Evolutionary conservation across 2,113 vertebrate genomes (phyloP).

Genomic region (Crocuta crocuta): DNA sequence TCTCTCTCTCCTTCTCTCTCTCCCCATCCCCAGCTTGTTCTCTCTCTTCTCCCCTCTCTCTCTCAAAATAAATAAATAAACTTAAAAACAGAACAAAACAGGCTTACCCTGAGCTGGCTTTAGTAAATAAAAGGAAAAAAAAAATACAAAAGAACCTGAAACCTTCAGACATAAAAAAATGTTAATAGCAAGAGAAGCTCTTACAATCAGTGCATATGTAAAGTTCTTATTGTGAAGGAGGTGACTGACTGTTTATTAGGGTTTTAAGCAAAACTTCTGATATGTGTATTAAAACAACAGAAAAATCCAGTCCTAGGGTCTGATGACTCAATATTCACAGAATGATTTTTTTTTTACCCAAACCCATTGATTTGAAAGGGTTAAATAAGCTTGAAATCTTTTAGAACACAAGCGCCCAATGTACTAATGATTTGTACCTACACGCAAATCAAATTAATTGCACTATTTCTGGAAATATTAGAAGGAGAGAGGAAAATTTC

Average conservation of each 20-base stretch:
- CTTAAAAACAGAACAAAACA: neutral
- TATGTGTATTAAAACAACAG: neutral
- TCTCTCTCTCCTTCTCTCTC: no score
- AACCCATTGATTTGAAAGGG: constrained; percentile 59
- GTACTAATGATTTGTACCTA: constrained; percentile 84
- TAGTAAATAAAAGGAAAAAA: neutral
- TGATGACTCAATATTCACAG: neutral
- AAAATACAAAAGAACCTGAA: constrained; percentile 58
- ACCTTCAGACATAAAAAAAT: constrained; percentile 40
- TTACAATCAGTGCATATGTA: accelerated
- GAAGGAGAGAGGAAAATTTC: constrained; percentile 79
- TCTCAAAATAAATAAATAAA: no score
- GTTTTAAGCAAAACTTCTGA: constrained; percentile 47
- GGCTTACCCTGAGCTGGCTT: neutral
- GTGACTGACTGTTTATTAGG: constrained; percentile 42
- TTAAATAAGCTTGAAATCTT: constrained; percentile 78
- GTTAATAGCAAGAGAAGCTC: neutral
- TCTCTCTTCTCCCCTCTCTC: no score
- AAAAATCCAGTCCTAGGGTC: neutral
- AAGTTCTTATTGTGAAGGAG: constrained; percentile 57
- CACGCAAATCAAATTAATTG: constrained; percentile 86
- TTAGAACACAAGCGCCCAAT: constrained; percentile 76
- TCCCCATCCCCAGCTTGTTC: no score
- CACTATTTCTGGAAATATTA: constrained; percentile 86
- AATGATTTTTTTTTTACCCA: neutral